A percentile compares a stretch with the other conserved stretches of the same genome.
phyloP scores from a whole-genome alignment of 2,888 invertebrate species.

The Xanthia togata region DNA sequence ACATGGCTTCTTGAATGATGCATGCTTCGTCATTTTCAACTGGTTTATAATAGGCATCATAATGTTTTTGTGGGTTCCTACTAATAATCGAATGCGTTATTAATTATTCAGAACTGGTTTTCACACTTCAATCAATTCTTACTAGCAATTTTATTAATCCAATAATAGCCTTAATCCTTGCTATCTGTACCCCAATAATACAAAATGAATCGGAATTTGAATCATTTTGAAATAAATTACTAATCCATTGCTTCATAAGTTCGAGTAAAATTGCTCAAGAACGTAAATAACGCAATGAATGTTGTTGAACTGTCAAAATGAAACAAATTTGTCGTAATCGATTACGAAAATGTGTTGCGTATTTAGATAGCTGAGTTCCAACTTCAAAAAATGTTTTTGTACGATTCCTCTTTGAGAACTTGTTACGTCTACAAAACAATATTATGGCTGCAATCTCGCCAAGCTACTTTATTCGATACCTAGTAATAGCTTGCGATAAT shows the following conservation, averaged over 20 bases:
- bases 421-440: constrained; percentile 1
- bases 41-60: constrained; percentile 8
- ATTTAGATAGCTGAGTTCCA: too few relatives aligned
- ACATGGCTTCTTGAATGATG: background rate
- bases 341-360: too few relatives aligned
- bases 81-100: constrained; percentile 10
- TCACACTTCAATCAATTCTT: constrained; percentile 4
- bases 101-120: constrained; percentile 23
- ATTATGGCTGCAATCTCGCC: constrained; percentile 7
- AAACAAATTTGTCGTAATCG: too few relatives aligned
- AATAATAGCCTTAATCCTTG: constrained; percentile 6
- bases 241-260: too few relatives aligned
- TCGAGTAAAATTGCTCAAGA: too few relatives aligned
- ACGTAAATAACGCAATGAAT: too few relatives aligned
- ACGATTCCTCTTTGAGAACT: background rate
- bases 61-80: constrained; percentile 1
- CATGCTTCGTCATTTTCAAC: constrained; percentile 4
- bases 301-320: too few relatives aligned
- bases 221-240: too few relatives aligned
- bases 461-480: constrained; percentile 22
- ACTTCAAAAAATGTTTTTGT: background rate
- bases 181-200: too few relatives aligned
- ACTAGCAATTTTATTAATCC: background rate
- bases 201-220: too few relatives aligned
- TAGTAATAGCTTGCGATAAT: constrained; percentile 44